These are phyloP conservation scores for Crenuchus spilurus DNA, from an alignment of 2,797 vertebrate genomes.

Conservation along the genomic window DNA sequence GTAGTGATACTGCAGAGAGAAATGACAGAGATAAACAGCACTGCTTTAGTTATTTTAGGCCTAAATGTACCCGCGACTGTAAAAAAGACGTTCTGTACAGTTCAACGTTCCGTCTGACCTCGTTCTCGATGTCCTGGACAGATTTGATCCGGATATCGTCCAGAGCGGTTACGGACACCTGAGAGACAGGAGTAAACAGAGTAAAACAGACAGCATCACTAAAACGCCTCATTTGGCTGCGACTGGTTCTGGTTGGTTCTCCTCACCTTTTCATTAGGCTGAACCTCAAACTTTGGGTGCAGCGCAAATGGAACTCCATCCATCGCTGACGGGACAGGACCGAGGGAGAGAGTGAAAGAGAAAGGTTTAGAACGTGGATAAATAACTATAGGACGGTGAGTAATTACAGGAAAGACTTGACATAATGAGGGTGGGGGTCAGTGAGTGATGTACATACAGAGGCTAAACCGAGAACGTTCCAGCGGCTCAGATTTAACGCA, in stretches of 20 bases:
- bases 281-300: constrained; percentile 75
- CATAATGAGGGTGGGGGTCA: too few relatives aligned
- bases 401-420: too few relatives aligned
- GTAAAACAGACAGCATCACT: too few relatives aligned
- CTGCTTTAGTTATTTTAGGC: too few relatives aligned
- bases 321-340: constrained; percentile 64
- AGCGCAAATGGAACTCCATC: constrained; percentile 81
- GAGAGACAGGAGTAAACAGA: not conserved
- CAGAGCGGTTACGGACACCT: constrained; percentile 68
- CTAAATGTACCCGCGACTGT: too few relatives aligned
- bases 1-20: constrained; percentile 74
- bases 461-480: too few relatives aligned
- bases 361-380: too few relatives aligned
- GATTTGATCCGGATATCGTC: constrained; percentile 84
- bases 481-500: not conserved
- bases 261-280: constrained; percentile 62
- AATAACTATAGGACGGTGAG: too few relatives aligned
- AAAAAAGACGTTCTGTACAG: too few relatives aligned
- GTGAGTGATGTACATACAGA: too few relatives aligned
- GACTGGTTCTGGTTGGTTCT: not conserved
- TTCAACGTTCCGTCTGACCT: constrained; percentile 73
- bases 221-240: too few relatives aligned
- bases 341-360: not conserved
- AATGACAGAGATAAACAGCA: too few relatives aligned
- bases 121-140: constrained; percentile 86